Evolutionary conservation across 2,888 invertebrate species (phyloP).

Genomic region (Leucophenga montana): DNA sequence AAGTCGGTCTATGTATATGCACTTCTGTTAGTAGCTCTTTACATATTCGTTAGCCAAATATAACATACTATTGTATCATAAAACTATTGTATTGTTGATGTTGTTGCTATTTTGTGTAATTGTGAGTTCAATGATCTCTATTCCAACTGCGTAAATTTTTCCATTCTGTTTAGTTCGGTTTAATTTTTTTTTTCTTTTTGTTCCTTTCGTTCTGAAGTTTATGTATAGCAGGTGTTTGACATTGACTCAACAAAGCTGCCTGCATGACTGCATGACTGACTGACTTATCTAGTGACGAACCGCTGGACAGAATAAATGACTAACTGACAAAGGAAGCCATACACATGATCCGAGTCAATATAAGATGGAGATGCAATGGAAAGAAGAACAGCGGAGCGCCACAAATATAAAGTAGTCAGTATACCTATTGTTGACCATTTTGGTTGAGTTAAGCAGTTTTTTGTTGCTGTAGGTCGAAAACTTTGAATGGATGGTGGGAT

Average conservation of each 20-base stretch:
- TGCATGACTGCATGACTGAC: background rate
- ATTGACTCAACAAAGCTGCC: constrained; percentile 44
- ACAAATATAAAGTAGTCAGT: background rate
- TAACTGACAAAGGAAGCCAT: constrained; percentile 65
- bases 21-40: background rate
- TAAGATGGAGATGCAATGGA: background rate
- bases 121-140: background rate
- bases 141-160: background rate
- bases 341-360: constrained; percentile 28
- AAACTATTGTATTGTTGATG: no score
- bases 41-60: constrained; percentile 24
- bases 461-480: constrained; percentile 61
- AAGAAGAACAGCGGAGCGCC: background rate
- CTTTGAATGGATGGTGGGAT: no score
- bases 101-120: background rate
- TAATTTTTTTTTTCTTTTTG: constrained; percentile 2
- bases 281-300: background rate
- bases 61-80: background rate
- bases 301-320: constrained; percentile 47
- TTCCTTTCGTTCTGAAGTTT: constrained; percentile 1
- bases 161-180: constrained; percentile 2
- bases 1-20: background rate
- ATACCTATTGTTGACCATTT: constrained; percentile 10
- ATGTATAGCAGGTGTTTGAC: constrained; percentile 62
- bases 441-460: constrained; percentile 60